Conservation (phyloP, 2,113 vertebrate genomes). For the Scytalopus superciliaris region DNA sequence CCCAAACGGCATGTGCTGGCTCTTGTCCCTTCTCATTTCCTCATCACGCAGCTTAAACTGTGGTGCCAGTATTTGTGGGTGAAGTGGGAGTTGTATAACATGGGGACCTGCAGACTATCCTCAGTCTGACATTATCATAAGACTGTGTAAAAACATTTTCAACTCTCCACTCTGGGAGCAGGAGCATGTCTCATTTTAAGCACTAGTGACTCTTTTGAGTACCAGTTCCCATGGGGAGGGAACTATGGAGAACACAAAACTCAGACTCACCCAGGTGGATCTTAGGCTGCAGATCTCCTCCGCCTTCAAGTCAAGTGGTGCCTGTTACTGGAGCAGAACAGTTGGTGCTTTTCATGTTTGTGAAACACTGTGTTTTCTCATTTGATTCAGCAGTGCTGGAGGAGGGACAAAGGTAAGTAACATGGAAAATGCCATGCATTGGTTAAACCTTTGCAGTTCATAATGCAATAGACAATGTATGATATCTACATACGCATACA, state of each 20-base stretch:
- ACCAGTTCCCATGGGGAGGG: neutral
- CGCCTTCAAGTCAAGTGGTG: neutral
- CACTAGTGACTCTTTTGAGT: neutral
- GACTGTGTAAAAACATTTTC: neutral
- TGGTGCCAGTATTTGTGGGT: neutral
- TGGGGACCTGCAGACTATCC: neutral
- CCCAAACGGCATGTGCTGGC: neutral
- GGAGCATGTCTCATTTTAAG: neutral
- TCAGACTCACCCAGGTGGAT: neutral
- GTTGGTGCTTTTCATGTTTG: neutral
- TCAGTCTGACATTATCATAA: neutral
- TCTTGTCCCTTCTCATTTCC: neutral
- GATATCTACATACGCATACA: neutral
- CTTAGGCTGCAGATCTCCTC: neutral
- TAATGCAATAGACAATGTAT: neutral
- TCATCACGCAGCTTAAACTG: neutral
- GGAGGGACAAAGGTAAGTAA: neutral
- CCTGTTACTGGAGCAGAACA: neutral
- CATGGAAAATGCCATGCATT: neutral
- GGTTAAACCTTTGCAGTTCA: neutral
- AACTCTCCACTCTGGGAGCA: neutral
- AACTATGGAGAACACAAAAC: neutral
- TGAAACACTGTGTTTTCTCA: neutral
- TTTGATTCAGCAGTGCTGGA: neutral
- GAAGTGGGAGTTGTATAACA: neutral